Percentiles rank a stretch among this genome's conserved stretches.
Conservation (phyloP, 2,113 vertebrate species). For the Cyprinodon brontotheroides region DNA sequence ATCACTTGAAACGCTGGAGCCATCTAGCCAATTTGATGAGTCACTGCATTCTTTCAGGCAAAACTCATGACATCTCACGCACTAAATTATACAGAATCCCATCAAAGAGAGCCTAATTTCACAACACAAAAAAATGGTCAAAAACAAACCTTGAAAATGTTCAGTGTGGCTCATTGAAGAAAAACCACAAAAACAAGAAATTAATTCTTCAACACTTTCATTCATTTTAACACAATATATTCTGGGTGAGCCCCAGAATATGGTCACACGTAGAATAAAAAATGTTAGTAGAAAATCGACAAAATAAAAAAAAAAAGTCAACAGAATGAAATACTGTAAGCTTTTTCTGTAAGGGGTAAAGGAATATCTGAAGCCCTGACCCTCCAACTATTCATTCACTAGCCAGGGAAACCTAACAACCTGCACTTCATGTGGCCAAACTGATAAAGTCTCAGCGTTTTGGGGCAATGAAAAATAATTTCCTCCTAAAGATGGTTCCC, state of each 20-base stretch:
- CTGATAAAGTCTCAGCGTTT: slow-evolving; percentile 68
- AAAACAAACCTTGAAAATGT: slow-evolving; percentile 60
- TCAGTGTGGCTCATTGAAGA: slow-evolving; percentile 39
- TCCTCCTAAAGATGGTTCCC: slow-evolving; percentile 73
- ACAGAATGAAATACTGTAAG: not conserved
- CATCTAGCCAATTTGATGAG: slow-evolving; percentile 59
- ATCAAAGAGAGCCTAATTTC: slow-evolving; percentile 55
- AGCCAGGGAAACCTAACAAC: slow-evolving; percentile 44
- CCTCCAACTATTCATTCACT: slow-evolving; percentile 32
- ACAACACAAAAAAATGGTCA: slow-evolving; percentile 44
- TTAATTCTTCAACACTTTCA: slow-evolving; percentile 44
- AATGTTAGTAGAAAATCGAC: slow-evolving; percentile 47
- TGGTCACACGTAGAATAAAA: slow-evolving; percentile 42
- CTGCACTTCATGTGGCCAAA: slow-evolving; percentile 53
- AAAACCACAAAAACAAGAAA: slow-evolving; percentile 66
- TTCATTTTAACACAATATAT: slow-evolving; percentile 63
- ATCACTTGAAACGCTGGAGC: slow-evolving; percentile 57
- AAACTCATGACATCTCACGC: slow-evolving; percentile 52
- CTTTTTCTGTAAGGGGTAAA: not conserved
- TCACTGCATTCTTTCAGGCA: slow-evolving; percentile 57
- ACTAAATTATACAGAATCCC: slow-evolving; percentile 51
- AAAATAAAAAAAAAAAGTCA: slow-evolving; percentile 30
- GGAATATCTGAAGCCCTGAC: slow-evolving; percentile 30
- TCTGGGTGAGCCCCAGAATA: slow-evolving; percentile 37
- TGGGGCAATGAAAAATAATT: slow-evolving; percentile 82